Evolutionary conservation across 2,113 vertebrate genomes (phyloP).

Genomic region (Cololabis saira): DNA sequence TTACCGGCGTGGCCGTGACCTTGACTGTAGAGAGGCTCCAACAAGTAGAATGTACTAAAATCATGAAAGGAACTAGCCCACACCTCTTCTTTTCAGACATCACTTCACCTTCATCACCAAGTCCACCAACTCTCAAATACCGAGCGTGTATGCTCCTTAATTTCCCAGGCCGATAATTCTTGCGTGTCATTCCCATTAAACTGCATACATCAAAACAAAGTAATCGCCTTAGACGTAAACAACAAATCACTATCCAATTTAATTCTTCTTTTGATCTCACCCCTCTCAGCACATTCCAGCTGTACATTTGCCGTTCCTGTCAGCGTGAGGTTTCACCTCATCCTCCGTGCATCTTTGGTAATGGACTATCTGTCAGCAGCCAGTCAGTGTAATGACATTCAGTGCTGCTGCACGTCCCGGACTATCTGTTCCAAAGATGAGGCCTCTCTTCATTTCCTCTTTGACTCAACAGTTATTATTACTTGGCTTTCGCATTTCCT

Average conservation of each 20-base stretch:
- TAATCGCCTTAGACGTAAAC: constrained; percentile 13
- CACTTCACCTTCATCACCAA: background rate
- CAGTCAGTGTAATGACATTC: constrained; percentile 74
- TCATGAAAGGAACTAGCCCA: background rate
- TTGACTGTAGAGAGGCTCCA: no score
- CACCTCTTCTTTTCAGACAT: background rate
- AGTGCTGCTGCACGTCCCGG: constrained; percentile 39
- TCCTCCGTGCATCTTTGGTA: constrained; percentile 59
- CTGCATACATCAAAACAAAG: constrained; percentile 17
- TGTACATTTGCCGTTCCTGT: constrained; percentile 57
- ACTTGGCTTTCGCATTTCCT: constrained; percentile 64
- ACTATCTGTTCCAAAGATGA: constrained; percentile 61
- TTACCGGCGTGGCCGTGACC: no score
- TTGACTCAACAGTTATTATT: constrained; percentile 65
- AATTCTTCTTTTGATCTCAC: constrained; percentile 43
- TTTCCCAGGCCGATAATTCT: constrained; percentile 32
- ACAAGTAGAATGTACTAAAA: no score
- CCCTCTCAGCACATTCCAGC: constrained; percentile 20
- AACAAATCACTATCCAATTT: constrained; percentile 53
- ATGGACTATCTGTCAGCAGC: constrained; percentile 72
- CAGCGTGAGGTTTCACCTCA: constrained; percentile 35
- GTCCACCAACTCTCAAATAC: constrained; percentile 11
- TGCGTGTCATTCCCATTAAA: constrained; percentile 26
- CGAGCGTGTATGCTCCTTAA: background rate
- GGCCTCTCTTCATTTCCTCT: constrained; percentile 76